These are phyloP conservation scores for Embidobia sp. DNA, from an alignment of 2,888 invertebrate genomes.

Conservation along the genomic window DNA sequence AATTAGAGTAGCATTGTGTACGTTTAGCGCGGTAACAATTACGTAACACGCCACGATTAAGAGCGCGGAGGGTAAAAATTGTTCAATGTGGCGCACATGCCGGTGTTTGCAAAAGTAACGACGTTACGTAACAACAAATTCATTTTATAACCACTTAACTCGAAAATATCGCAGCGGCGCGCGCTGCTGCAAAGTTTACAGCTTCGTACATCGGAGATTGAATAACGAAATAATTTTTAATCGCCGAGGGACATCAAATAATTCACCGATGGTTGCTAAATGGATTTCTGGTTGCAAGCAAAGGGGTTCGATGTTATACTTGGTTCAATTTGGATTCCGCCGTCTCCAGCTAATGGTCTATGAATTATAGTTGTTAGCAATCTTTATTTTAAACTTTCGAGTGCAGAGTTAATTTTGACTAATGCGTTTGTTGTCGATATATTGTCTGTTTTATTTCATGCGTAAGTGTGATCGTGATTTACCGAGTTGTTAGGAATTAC, in stretches of 20 bases:
- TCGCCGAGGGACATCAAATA: background rate
- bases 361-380: too few relatives aligned
- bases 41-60: slow-evolving; percentile 24
- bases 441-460: too few relatives aligned
- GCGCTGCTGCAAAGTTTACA: background rate
- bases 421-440: too few relatives aligned
- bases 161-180: slow-evolving; percentile 1
- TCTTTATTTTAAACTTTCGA: too few relatives aligned
- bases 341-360: too few relatives aligned
- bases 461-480: too few relatives aligned
- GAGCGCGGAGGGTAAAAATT: slow-evolving; percentile 27
- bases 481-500: too few relatives aligned
- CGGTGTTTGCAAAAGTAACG: slow-evolving; percentile 23
- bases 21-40: background rate
- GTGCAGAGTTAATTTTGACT: too few relatives aligned
- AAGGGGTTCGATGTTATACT: too few relatives aligned
- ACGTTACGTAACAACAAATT: slow-evolving; percentile 17
- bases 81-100: slow-evolving; percentile 4
- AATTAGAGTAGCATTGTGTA: background rate
- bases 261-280: background rate
- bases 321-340: too few relatives aligned
- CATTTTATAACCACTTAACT: slow-evolving; percentile 19
- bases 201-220: background rate
- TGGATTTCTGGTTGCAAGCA: too few relatives aligned
- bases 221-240: slow-evolving; percentile 3